phyloP scores from a whole-genome alignment of 2,888 invertebrate genomes.

The Drosophila silvestris region DNA sequence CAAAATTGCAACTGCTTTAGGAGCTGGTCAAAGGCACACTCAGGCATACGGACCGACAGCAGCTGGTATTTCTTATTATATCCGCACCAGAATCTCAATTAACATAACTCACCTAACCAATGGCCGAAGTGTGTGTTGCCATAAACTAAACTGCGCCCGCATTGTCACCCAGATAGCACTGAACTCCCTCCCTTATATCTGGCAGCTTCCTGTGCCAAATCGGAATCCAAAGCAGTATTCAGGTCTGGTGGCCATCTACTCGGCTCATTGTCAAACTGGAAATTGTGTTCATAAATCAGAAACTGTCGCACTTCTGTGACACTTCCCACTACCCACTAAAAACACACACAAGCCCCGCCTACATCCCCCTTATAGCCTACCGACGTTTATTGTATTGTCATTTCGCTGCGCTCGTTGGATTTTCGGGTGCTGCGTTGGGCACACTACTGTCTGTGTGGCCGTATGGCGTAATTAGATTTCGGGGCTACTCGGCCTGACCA shows the following conservation, averaged over 20 bases:
- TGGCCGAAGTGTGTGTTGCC: conserved; percentile 44
- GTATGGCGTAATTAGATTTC: conserved; percentile 60
- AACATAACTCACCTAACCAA: conserved; percentile 70
- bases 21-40: conserved; percentile 16
- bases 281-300: conserved; percentile 80
- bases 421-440: conserved; percentile 34
- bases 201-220: conserved; percentile 31
- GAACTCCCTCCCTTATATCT: conserved; percentile 11
- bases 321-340: conserved; percentile 28
- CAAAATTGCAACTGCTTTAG: conserved; percentile 21
- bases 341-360: conserved; percentile 1
- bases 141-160: conserved; percentile 61
- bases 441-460: conserved; percentile 16
- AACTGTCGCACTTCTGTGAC: conserved; percentile 77
- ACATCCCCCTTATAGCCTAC: background rate
- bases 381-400: conserved; percentile 76
- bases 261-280: conserved; percentile 75
- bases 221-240: conserved; percentile 12
- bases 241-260: conserved; percentile 27
- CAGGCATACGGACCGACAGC: conserved; percentile 1
- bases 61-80: conserved; percentile 57
- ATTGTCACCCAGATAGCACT: conserved; percentile 56
- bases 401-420: conserved; percentile 72
- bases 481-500: conserved; percentile 52
- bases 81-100: conserved; percentile 68